These are phyloP conservation scores for Synanceia verrucosa DNA, from an alignment of 2,797 vertebrate genomes.

Conservation along the genomic window DNA sequence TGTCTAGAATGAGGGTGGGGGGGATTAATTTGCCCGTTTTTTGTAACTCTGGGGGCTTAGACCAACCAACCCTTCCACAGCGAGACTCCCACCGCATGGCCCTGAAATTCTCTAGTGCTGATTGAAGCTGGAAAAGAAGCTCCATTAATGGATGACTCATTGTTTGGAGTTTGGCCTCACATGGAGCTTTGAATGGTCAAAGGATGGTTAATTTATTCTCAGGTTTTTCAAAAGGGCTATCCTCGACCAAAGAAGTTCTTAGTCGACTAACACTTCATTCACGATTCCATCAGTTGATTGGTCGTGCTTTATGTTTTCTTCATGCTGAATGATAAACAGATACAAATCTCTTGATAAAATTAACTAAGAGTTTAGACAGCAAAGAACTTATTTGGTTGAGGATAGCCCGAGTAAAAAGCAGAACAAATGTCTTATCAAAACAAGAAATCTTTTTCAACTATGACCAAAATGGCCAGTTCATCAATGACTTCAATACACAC, in stretches of 20 bases:
- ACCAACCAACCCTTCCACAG: constrained; percentile 49
- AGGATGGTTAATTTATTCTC: constrained; percentile 12
- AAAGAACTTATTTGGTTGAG: too few relatives aligned
- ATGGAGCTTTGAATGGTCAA: constrained; percentile 20
- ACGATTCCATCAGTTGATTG: too few relatives aligned
- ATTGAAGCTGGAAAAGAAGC: constrained; percentile 57
- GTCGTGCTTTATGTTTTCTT: too few relatives aligned
- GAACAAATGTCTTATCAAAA: too few relatives aligned
- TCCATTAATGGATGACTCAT: constrained; percentile 55
- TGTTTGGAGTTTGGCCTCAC: constrained; percentile 45
- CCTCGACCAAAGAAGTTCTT: not conserved
- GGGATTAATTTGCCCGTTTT: constrained; percentile 77
- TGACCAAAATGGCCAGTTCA: too few relatives aligned
- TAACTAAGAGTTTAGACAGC: too few relatives aligned
- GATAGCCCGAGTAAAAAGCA: too few relatives aligned
- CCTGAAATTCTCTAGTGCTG: constrained; percentile 60
- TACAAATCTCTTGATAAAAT: too few relatives aligned
- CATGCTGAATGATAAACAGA: too few relatives aligned
- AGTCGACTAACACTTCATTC: not conserved
- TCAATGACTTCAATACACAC: too few relatives aligned
- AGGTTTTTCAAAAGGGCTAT: not conserved
- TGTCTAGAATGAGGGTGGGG: constrained; percentile 69
- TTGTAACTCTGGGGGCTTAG: constrained; percentile 61
- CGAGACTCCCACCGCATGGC: constrained; percentile 41
- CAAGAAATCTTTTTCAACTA: too few relatives aligned